Evolutionary conservation across 2,113 vertebrate genomes (phyloP), one percentile per base, ranked within the genome.

Genomic region (Heterocephalus glaber): DNA sequence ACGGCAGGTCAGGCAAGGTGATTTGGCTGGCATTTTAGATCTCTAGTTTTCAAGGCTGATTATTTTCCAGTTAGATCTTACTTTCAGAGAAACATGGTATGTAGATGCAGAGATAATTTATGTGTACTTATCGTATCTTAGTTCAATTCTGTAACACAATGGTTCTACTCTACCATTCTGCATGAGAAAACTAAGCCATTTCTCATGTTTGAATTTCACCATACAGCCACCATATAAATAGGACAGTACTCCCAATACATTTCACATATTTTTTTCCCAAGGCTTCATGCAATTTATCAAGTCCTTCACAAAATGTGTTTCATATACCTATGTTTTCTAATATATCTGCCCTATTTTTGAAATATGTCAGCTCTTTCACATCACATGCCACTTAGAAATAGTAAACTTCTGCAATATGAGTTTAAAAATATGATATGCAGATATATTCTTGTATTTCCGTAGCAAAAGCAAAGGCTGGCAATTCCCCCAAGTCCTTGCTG

Each of bases 321-420:
- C 28, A 65, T 3, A 0, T 86, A 28, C 72, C 81, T 33, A 26
- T 92, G 24, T 76, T 95, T 97, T 95, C 84, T 94, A 90, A 82
- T 72, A 94, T 30, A 90, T 87, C 70, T 88, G 41, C 33, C 52
- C 30, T 28, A 74, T n/a, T 84, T 95, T 96, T 94, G 2, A 74
- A 92, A 94, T 26, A 86, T 88, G 61, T 95, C 86, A 91, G 28
- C 86, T 96, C 76, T 92, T 90, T 95, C 41, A 70, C 2, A 79
- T 96, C 91, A 96, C 41, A 20, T 70, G 61, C 54, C 88, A 91
- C 77, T 94, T 96, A 92, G 33, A 90, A 93, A 83, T 76, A 86
- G 56, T 56, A 97, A 94, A 93, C 86, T 24, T 85, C 41, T 86
- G 17, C 74, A 96, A 54, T 61, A 41, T 94, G 35, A 16, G 81